Evolutionary conservation across 2,113 vertebrate species (phyloP), one percentile per base, ranked within the genome.

Genomic region (Pluvialis apricaria): DNA sequence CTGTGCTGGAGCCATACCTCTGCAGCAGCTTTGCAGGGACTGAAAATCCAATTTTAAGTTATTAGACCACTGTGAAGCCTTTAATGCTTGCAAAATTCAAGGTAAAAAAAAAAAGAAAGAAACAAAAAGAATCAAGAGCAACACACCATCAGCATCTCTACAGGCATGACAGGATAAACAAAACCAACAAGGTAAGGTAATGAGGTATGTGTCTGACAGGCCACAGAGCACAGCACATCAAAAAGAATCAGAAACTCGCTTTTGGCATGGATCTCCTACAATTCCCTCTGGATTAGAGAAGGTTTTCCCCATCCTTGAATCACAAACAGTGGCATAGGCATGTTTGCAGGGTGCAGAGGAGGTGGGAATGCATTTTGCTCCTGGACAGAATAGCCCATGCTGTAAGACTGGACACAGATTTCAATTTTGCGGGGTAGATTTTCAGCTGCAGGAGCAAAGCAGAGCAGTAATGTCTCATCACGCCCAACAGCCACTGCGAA

Each of bases 41-140:
- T 60, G 82, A 45, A 83, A 94, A 96, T 94, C 82, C 92, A 92
- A 92, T 96, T 92, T 87, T 36, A 65, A 51, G 82, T 83, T 65
- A 52, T 61, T 86, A 62, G 71, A 22, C 28, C n/a, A 28, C 68
- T 18, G 40, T 45, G 68, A 76, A 83, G 25, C 12, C 66, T 70
- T 60, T 86, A 90, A 86, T 80, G 82, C 72, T 70, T 42, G 28
- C 89, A 80, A 65, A 90, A 82, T 58, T 79, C 81, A 79, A 85
- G 47, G 57, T 44, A 5, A 42, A 78, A 34, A 34, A 34, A 38
- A 18, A 44, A 28, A 14, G 31, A 25, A 9, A 6, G 7, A 45
- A 49, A 57, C 6, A 22, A 42, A 68, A 42, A 55, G n/a, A 42
- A 85, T 36, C 15, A 77, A 68, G 65, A 77, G 18, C 47, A 79